Evolutionary conservation across 2,888 invertebrate species (phyloP).

Genomic region (Helobdella robusta): DNA sequence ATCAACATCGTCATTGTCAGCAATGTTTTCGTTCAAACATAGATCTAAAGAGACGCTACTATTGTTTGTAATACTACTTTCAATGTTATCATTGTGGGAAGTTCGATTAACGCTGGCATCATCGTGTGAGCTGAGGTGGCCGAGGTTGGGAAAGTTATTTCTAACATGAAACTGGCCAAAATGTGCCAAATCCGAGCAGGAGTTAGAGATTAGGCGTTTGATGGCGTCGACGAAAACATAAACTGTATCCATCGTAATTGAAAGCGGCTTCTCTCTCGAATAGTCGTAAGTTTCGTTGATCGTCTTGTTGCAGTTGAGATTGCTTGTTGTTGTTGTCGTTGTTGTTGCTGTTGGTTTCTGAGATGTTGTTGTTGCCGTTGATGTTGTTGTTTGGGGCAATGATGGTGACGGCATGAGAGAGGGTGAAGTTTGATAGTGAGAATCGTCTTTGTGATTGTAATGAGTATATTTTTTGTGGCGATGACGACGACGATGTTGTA

Average conservation of each 20-base stretch:
- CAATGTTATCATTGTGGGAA: background rate
- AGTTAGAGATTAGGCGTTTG: conserved; percentile 33
- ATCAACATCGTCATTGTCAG: background rate
- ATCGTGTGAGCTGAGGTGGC: background rate
- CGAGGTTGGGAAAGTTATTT: background rate
- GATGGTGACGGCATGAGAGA: too few relatives aligned
- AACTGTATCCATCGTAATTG: conserved; percentile 38
- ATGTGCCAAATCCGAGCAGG: conserved; percentile 31
- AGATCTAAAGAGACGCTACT: too few relatives aligned
- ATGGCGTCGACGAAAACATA: conserved; percentile 38
- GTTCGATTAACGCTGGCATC: background rate
- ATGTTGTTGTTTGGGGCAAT: conserved; percentile 33
- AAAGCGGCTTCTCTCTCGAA: conserved; percentile 25
- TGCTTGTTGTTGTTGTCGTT: background rate
- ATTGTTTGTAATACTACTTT: background rate
- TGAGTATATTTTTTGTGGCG: too few relatives aligned
- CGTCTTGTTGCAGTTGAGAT: background rate
- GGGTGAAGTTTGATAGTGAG: too few relatives aligned
- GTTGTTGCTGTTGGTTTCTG: background rate
- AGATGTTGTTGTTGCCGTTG: conserved; percentile 29
- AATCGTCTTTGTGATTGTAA: too few relatives aligned
- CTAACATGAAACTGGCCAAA: background rate
- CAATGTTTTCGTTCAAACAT: background rate
- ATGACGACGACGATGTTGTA: too few relatives aligned
- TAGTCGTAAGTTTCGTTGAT: conserved; percentile 23